Conservation (phyloP, 2,113 vertebrate species). For the Mus spicilegus region DNA sequence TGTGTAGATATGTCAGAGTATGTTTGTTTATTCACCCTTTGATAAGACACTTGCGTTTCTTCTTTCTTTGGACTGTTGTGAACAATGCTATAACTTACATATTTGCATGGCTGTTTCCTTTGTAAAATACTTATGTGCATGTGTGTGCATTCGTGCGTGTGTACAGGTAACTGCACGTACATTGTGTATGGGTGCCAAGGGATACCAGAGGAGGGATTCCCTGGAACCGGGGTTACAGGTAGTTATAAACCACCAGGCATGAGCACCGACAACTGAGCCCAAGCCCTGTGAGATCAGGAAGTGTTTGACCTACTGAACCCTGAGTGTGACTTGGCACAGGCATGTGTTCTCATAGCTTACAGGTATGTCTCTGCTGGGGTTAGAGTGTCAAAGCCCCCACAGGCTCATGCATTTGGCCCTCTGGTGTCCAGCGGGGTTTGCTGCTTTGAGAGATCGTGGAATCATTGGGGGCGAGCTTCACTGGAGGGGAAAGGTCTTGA, state of each 20-base stretch:
- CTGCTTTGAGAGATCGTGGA: background rate
- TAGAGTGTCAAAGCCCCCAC: background rate
- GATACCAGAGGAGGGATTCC: background rate
- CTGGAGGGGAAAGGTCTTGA: background rate
- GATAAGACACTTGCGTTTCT: background rate
- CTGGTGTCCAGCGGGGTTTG: background rate
- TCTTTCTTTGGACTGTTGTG: background rate
- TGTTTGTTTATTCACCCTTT: no score
- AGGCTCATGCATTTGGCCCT: background rate
- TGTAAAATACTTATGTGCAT: background rate
- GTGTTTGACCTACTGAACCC: background rate
- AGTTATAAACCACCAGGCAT: background rate
- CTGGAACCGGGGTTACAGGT: background rate
- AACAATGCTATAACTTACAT: background rate
- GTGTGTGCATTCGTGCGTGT: background rate
- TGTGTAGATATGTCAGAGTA: background rate
- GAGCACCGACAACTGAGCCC: background rate
- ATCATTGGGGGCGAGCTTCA: background rate
- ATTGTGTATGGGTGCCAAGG: background rate
- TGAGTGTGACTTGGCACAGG: background rate
- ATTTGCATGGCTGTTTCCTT: background rate
- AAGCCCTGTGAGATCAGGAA: background rate
- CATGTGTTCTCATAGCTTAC: background rate
- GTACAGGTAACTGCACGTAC: no score
- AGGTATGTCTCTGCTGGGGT: no score